Evolutionary conservation across 2,113 vertebrate species (phyloP).

Genomic region (Tupaia tana): DNA sequence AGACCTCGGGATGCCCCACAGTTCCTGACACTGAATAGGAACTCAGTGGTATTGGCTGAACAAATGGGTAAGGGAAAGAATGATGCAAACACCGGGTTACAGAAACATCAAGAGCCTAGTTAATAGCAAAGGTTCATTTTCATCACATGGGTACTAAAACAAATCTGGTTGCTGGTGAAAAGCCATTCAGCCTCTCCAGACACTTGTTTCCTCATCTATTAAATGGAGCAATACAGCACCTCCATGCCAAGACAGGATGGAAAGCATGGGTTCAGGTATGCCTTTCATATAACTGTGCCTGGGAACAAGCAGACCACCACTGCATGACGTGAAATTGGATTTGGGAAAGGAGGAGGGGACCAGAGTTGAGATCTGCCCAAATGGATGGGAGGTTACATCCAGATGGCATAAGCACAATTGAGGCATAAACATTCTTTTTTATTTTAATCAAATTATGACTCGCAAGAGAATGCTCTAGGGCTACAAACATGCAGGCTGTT

Average conservation of each 20-base stretch:
- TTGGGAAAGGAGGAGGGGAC: neutral
- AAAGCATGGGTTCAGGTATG: fast-evolving
- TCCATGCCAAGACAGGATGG: neutral
- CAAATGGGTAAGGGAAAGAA: neutral
- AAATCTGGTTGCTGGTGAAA: neutral
- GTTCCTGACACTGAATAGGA: neutral
- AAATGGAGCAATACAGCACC: neutral
- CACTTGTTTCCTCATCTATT: neutral
- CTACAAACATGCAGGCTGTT: neutral
- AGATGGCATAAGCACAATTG: neutral
- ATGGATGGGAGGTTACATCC: neutral
- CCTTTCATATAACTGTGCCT: fast-evolving
- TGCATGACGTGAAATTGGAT: fast-evolving
- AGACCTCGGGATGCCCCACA: neutral
- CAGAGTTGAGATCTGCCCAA: neutral
- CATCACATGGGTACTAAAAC: fast-evolving
- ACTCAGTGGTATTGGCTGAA: neutral
- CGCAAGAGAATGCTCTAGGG: neutral
- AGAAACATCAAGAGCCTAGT: fast-evolving
- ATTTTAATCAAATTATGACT: neutral
- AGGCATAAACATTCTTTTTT: neutral
- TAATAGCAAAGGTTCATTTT: neutral
- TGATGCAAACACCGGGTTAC: fast-evolving
- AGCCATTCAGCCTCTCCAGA: neutral
- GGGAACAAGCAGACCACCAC: neutral